These are phyloP conservation scores for Papilio polytes DNA, from an alignment of 1,140 invertebrate species.

Conservation along the genomic window DNA sequence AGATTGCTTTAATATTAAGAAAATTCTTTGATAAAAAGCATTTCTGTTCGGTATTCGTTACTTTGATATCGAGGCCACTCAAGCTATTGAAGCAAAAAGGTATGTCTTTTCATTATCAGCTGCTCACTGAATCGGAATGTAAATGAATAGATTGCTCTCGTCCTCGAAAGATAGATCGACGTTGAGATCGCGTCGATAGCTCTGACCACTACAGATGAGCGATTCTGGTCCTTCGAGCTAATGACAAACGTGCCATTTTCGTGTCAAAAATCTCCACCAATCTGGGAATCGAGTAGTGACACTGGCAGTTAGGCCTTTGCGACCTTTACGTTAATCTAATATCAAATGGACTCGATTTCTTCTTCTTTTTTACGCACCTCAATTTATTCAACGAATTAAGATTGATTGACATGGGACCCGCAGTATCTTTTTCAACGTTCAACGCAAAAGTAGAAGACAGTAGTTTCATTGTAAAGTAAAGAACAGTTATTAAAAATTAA, in stretches of 20 bases:
- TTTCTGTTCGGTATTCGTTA: not conserved
- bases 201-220: conserved; percentile 5
- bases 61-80: conserved; percentile 33
- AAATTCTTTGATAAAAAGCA: not conserved
- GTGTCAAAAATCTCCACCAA: conserved; percentile 6
- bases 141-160: conserved; percentile 41
- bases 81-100: conserved; percentile 37
- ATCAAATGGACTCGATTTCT: conserved; percentile 20
- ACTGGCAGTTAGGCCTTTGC: conserved; percentile 20
- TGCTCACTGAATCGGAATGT: conserved; percentile 40
- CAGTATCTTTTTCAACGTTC: not conserved
- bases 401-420: conserved; percentile 14
- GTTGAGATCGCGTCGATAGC: conserved; percentile 34
- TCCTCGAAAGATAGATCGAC: conserved; percentile 36
- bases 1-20: not conserved
- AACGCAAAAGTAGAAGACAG: not conserved
- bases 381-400: conserved; percentile 37
- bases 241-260: conserved; percentile 12
- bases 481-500: no score
- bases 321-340: conserved; percentile 38
- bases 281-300: conserved; percentile 31
- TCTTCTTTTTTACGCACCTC: conserved; percentile 24
- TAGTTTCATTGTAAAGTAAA: no score
- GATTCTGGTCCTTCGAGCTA: conserved; percentile 16
- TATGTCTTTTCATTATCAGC: conserved; percentile 41